Evolutionary conservation across 2,888 invertebrate species (phyloP).

Genomic region (Rosalia funebris): DNA sequence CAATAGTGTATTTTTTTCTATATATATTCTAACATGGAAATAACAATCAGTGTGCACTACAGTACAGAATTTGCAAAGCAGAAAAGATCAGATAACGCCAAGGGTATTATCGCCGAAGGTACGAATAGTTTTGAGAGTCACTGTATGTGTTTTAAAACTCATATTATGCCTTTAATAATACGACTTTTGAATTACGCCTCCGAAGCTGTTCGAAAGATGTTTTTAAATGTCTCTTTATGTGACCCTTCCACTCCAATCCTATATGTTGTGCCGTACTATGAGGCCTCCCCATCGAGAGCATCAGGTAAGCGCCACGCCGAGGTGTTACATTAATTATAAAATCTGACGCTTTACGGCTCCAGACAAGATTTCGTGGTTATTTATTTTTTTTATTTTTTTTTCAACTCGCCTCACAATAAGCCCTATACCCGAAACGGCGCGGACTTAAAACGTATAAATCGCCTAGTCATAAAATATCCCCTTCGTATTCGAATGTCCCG

Average conservation of each 20-base stretch:
- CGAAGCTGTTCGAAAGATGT: too few relatives aligned
- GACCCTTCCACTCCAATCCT: neutral
- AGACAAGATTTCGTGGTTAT: conserved; percentile 49
- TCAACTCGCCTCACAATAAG: conserved; percentile 28
- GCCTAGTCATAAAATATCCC: conserved; percentile 18
- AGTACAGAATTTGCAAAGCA: too few relatives aligned
- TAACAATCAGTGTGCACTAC: too few relatives aligned
- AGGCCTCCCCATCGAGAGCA: conserved; percentile 26
- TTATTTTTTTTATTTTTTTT: conserved; percentile 31
- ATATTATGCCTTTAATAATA: too few relatives aligned
- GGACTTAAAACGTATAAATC: conserved; percentile 16
- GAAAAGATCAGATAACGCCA: too few relatives aligned
- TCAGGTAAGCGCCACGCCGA: conserved; percentile 47
- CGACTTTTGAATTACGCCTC: too few relatives aligned
- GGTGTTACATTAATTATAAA: conserved; percentile 59
- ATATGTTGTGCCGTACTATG: neutral
- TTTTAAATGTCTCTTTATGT: too few relatives aligned
- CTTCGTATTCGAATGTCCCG: conserved; percentile 18
- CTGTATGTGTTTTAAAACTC: too few relatives aligned
- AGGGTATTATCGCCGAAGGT: too few relatives aligned
- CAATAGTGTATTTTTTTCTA: too few relatives aligned
- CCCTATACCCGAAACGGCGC: conserved; percentile 5
- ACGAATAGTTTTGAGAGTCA: too few relatives aligned
- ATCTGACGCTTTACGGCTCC: conserved; percentile 57
- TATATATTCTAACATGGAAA: too few relatives aligned